phyloP scores from a whole-genome alignment of 2,113 vertebrate species.

The Muntiacus muntjak region DNA sequence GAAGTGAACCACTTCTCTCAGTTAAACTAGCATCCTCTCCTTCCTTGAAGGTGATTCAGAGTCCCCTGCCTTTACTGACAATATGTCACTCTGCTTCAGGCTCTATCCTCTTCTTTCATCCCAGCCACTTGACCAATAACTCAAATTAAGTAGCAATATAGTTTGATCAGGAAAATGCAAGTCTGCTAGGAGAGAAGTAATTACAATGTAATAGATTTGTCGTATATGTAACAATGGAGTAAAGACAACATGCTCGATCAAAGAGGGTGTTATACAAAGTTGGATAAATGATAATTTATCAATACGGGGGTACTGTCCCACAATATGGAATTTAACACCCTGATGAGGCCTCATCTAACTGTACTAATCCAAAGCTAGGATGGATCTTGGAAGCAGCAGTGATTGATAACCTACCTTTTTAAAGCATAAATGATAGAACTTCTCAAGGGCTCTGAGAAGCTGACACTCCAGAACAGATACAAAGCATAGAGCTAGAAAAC shows the following conservation, averaged over 20 bases:
- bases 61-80: background rate
- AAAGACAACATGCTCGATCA: background rate
- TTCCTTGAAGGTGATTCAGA: background rate
- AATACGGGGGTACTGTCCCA: background rate
- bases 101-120: background rate
- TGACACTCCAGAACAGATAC: background rate
- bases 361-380: background rate
- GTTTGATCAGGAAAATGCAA: background rate
- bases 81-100: background rate
- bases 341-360: background rate
- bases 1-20: background rate
- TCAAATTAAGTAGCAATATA: background rate
- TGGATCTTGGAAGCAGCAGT: background rate
- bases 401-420: background rate
- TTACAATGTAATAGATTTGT: background rate
- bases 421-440: background rate
- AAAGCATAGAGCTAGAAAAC: background rate
- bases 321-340: background rate
- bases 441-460: background rate
- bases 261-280: background rate
- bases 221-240: background rate
- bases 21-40: background rate
- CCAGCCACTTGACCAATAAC: background rate
- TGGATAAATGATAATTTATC: background rate
- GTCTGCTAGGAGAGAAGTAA: background rate